These are phyloP conservation scores for Lumbricus terrestris DNA, from an alignment of 2,888 invertebrate species.

Conservation along the genomic window DNA sequence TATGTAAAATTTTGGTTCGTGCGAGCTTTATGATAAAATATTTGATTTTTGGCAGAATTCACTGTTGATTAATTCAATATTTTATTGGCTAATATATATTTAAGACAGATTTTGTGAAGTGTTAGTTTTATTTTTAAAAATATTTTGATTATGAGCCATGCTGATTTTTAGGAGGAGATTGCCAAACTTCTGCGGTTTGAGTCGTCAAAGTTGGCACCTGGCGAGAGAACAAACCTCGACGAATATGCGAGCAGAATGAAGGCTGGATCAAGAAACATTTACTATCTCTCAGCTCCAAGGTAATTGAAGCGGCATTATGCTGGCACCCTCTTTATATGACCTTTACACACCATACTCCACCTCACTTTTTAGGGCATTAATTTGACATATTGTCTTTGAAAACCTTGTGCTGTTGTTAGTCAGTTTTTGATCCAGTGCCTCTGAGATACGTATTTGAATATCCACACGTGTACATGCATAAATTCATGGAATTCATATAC, in stretches of 20 bases:
- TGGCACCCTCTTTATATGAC: no score
- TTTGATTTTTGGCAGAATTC: neutral
- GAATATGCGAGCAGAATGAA: constrained; percentile 79
- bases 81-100: neutral
- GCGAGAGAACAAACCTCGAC: constrained; percentile 71
- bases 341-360: neutral
- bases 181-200: constrained; percentile 87
- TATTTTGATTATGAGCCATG: neutral
- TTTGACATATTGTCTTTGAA: neutral
- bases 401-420: neutral
- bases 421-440: neutral
- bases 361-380: neutral
- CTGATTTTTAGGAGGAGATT: constrained; percentile 74
- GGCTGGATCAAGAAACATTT: constrained; percentile 80
- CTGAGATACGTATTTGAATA: no score
- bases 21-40: neutral
- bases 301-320: constrained; percentile 54
- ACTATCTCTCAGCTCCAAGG: constrained; percentile 90
- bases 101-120: neutral
- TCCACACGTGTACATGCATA: no score
- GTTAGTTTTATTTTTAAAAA: neutral
- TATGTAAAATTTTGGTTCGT: neutral
- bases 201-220: constrained; percentile 75
- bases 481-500: neutral
- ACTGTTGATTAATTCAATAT: neutral